A percentile compares a stretch with the other conserved stretches of the same genome.
These are phyloP conservation scores for Dolichallabes microphthalmus DNA, from an alignment of 2,113 vertebrate species.

Conservation along the genomic window DNA sequence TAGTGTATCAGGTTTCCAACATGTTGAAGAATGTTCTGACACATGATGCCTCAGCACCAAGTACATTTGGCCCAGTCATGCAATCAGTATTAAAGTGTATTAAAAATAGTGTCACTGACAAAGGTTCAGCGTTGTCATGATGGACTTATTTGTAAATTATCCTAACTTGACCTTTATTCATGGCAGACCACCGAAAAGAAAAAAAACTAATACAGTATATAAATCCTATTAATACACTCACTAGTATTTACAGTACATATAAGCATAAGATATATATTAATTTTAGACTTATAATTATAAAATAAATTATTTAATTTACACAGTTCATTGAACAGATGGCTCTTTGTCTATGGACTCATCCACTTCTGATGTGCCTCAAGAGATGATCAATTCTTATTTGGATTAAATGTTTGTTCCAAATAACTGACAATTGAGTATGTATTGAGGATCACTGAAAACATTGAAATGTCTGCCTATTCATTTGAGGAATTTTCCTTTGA, in stretches of 20 bases:
- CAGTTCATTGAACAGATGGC: background rate
- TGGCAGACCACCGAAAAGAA: background rate
- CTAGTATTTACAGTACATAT: background rate
- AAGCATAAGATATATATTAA: too few relatives aligned
- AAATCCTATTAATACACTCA: background rate
- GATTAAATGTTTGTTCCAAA: background rate
- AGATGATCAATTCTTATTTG: background rate
- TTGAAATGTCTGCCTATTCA: background rate
- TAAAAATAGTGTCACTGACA: background rate
- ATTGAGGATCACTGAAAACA: background rate
- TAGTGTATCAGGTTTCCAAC: slow-evolving; percentile 17
- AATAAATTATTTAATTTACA: background rate
- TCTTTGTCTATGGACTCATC: background rate
- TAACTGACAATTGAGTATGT: background rate
- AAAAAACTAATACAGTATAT: background rate
- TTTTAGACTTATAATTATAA: background rate
- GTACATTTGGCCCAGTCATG: background rate
- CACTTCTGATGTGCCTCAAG: background rate
- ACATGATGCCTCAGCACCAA: slow-evolving; percentile 12
- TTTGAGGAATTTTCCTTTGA: background rate
- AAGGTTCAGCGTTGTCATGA: background rate
- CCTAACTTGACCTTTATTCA: background rate
- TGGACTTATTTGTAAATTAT: background rate
- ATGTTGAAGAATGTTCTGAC: slow-evolving; percentile 8
- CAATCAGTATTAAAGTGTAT: slow-evolving; percentile 3